These are phyloP conservation scores for Pterocles burchelli DNA, from an alignment of 2,113 vertebrate species.

Conservation along the genomic window DNA sequence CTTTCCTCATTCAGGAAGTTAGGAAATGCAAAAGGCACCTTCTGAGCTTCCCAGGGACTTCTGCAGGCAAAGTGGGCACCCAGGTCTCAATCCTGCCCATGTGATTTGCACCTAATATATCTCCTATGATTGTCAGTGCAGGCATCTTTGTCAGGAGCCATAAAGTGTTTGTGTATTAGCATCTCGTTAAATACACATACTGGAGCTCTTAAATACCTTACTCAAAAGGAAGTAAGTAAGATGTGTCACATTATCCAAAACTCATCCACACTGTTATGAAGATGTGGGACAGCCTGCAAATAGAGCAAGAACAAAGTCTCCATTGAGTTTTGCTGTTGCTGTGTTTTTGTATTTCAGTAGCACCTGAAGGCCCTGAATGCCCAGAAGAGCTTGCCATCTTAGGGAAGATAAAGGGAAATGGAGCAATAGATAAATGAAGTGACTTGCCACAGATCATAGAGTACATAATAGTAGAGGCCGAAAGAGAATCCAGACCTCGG, in stretches of 20 bases:
- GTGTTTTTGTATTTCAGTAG: neutral
- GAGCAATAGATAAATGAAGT: neutral
- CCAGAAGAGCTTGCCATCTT: neutral
- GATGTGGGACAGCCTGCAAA: neutral
- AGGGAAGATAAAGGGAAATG: neutral
- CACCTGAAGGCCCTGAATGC: neutral
- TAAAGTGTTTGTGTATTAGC: neutral
- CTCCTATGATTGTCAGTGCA: neutral
- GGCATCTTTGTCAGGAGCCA: neutral
- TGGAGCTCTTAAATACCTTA: neutral
- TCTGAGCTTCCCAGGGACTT: neutral
- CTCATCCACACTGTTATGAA: neutral
- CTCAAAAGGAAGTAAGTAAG: slow-evolving; percentile 3
- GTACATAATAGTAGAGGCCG: neutral
- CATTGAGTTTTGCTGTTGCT: neutral
- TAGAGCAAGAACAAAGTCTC: neutral
- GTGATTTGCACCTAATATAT: neutral
- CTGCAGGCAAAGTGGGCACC: neutral
- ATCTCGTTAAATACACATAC: neutral
- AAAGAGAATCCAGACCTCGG: neutral
- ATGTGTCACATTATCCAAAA: neutral
- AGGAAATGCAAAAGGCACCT: neutral
- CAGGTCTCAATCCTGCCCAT: neutral
- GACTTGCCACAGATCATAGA: neutral
- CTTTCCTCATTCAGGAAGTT: neutral